Evolutionary conservation across 2,888 invertebrate species (phyloP), one percentile per base, ranked within the genome.

Genomic region (Pristionchus fissidentatus): DNA sequence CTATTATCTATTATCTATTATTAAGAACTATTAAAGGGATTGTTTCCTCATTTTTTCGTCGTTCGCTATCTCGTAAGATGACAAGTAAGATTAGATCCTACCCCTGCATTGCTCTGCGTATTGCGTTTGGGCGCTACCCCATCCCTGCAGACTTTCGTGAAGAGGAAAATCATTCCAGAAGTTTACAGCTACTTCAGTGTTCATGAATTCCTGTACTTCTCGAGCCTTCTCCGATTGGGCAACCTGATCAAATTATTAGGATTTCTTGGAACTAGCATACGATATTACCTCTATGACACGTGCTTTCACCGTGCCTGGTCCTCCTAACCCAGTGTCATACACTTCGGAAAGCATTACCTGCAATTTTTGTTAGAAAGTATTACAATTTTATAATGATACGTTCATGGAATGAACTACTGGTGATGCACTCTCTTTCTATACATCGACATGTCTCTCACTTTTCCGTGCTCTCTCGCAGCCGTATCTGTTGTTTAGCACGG

Each of bases 291-390:
- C 75, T 4, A 77, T 77, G 22, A 77, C 46, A 3, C 75, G 29
- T 0, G 49, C 75, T 49, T 49, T 32, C 49, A 49, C 32, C 32
- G 75, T 49, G 29, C 49, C 49, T 19, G 75, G 75, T 29, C 75
- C 75, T 32, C 75, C 49, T 22, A 77, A 10, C 3, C 26, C 29
- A 4, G 46, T n/a, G 32, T 77, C 75, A 32, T 32, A 15, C 0
- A 77, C 49, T 49, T 46, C 49, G 4, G 75, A 77, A 22, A 77
- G 41, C 75, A 77, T 77, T 5, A 77, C 75, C 75, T 77, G 49
- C 7, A 38, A 38, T n/a, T n/a, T n/a, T n/a, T n/a, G n/a, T 22
- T 19, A 19, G n/a, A 66, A 32, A 15, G 29, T 22, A 73, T 73
- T 10, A 22, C 38, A 29, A 73, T n/a, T n/a, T n/a, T n/a, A n/a